Evolutionary conservation across 2,888 invertebrate species (phyloP).

Genomic region (Erebia ligea): DNA sequence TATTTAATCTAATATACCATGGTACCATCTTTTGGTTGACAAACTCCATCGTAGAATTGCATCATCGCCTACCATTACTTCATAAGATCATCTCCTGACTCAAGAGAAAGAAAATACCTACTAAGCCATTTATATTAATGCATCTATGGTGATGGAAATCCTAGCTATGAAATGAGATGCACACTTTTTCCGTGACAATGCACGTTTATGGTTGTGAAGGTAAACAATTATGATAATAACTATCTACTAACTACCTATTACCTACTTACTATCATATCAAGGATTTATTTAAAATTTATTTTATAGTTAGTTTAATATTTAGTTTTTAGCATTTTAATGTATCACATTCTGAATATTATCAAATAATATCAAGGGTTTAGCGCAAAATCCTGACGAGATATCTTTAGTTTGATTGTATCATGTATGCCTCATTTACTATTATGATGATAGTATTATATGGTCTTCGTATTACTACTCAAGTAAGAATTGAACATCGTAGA

Average conservation of each 20-base stretch:
- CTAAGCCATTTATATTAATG: not conserved
- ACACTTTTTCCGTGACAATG: not conserved
- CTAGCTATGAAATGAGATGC: not conserved
- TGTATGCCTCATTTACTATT: not conserved
- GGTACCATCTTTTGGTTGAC: too few species aligned
- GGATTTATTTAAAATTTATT: too few species aligned
- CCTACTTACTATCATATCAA: not conserved
- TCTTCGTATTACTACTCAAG: not conserved
- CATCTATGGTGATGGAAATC: not conserved
- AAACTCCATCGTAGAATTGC: too few species aligned
- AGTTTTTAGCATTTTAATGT: too few species aligned
- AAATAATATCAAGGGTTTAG: conserved; percentile 8
- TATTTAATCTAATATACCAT: too few species aligned
- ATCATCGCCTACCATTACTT: too few species aligned
- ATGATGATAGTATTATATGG: not conserved
- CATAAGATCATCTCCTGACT: not conserved
- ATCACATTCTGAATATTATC: too few species aligned
- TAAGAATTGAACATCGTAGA: too few species aligned
- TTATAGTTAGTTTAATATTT: too few species aligned
- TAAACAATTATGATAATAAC: conserved; percentile 12
- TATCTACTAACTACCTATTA: conserved; percentile 12
- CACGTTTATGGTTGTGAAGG: not conserved
- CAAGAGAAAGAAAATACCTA: not conserved
- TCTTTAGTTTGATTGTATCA: not conserved
- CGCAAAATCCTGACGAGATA: not conserved